A percentile compares a stretch with the other conserved stretches of the same genome.
Evolutionary conservation across 92 coral and sea anemone species (phyloP).

Genomic region (Epizoanthus fatuus): DNA sequence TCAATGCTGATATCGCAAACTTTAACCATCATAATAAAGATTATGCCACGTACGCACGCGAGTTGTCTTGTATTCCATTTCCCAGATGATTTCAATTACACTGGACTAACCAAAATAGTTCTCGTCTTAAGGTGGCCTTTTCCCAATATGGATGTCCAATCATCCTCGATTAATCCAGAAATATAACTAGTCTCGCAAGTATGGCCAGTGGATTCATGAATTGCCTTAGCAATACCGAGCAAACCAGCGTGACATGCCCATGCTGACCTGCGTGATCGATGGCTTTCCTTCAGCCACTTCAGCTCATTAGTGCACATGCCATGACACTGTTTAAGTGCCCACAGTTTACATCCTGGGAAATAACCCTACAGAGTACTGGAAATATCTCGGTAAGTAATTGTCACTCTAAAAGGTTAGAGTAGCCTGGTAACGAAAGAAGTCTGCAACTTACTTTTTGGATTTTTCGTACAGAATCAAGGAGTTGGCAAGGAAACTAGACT

Average conservation of each 20-base stretch:
- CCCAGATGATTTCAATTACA: no score
- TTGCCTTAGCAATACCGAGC: neutral
- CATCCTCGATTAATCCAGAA: neutral
- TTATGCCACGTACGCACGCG: no score
- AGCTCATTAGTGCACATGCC: neutral
- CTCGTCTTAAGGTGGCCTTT: no score
- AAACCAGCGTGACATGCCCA: neutral
- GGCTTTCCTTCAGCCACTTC: no score
- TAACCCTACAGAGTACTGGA: neutral
- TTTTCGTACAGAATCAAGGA: neutral
- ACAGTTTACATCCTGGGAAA: neutral
- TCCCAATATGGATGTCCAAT: no score
- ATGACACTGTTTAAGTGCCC: neutral
- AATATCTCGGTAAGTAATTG: neutral
- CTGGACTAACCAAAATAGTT: no score
- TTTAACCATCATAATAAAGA: no score
- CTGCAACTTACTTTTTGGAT: neutral
- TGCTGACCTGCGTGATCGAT: neutral
- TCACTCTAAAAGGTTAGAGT: slow-evolving; percentile 18
- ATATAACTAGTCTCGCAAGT: neutral
- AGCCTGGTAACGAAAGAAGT: slow-evolving; percentile 17
- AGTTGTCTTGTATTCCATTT: no score
- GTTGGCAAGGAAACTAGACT: neutral
- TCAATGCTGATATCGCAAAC: no score
- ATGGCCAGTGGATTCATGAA: neutral